Evolutionary conservation across 2,797 vertebrate species (phyloP), one percentile per base, ranked within the genome.

Genomic region (Karalla daura): DNA sequence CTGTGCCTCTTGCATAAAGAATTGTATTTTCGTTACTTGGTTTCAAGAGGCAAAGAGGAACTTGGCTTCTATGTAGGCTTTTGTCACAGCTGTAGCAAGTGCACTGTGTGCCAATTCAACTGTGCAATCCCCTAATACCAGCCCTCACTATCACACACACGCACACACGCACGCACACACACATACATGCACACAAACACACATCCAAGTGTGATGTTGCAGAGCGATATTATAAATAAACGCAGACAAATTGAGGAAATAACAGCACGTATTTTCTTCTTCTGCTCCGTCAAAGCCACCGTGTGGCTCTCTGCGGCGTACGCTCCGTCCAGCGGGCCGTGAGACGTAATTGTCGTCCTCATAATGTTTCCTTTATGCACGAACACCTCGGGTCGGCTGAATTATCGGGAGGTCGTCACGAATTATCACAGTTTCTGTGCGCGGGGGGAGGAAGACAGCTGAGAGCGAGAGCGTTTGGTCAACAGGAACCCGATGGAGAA

Each of bases 401-500:
- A 58, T 43, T 9, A 40, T 60, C 36, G 35, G 51, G 5, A 44
- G 41, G 7, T 27, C 13, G 41, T 52, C 36, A 23, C 60, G 47
- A 55, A 18, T 37, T 12, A 43, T 30, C 6, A 15, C 32, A 77
- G 60, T 39, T 60, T 78, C 63, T 61, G 49, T 7, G 18, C 28
- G 49, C 33, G 43, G 61, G 43, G 61, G 67, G 61, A 64, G 64
- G 58, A 79, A 85, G 69, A 76, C 54, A 8, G 36, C 35, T 0
- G 18, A 58, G 40, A 63, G 39, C 14, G 11, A 41, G 36, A 71
- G 21, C 54, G 10, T 70, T 24, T 73, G 30, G 47, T 80, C 61
- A 82, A 85, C 76, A 73, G 80, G 76, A 86, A 82, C 76, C 36
- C 12, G 33, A 24, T 2, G 2, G 59, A 83, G 74, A 83, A 83